Conservation (phyloP, 2,797 vertebrate species). For the Cryptoblepharus egeriae region DNA sequence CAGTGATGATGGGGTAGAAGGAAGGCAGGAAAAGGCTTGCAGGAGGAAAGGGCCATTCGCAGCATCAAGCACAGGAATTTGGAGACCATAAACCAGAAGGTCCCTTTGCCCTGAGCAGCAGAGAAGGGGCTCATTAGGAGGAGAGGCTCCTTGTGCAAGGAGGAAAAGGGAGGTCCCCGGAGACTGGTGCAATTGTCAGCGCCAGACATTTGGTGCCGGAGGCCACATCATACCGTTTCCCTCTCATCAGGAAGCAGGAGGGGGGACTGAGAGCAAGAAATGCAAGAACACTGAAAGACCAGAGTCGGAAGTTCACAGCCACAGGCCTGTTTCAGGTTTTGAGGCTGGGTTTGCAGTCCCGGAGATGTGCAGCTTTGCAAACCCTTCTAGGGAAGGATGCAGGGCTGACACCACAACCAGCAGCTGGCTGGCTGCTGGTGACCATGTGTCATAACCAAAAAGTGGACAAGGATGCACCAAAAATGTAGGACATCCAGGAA, state of each 20-base stretch:
- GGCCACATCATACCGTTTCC: neutral
- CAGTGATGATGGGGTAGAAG: neutral
- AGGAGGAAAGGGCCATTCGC: neutral
- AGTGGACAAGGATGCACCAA: too few species aligned
- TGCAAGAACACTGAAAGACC: neutral
- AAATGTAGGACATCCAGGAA: too few species aligned
- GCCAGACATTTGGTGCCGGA: constrained; percentile 12
- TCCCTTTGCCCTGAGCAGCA: neutral
- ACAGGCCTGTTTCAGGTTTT: neutral
- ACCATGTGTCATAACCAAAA: too few species aligned
- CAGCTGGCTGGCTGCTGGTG: neutral
- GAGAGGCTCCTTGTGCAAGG: neutral
- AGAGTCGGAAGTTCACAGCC: neutral
- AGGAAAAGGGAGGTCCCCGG: neutral
- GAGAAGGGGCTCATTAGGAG: neutral
- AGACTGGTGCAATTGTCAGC: neutral
- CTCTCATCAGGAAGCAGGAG: neutral
- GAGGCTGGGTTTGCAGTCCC: neutral
- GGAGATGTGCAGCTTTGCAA: neutral
- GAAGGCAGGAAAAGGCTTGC: neutral
- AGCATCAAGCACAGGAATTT: neutral
- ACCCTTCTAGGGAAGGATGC: neutral
- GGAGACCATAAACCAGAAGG: neutral
- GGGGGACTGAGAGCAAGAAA: neutral
- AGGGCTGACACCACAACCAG: neutral